These are phyloP conservation scores for Gryon sp. DNA, from an alignment of 1,140 invertebrate species.

Conservation along the genomic window DNA sequence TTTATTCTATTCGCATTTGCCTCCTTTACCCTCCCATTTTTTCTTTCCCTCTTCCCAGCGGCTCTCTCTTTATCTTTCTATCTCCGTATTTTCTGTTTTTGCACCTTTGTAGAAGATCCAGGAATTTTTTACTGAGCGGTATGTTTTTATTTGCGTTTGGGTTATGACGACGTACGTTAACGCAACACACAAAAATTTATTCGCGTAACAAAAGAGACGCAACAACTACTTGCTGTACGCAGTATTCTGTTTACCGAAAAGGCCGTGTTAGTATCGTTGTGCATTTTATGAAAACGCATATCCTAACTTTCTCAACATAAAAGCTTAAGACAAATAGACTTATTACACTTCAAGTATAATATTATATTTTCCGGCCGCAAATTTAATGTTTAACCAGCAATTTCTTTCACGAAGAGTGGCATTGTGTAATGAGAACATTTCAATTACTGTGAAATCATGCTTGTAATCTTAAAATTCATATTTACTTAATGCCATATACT, in stretches of 20 bases:
- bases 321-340: slow-evolving; percentile 34
- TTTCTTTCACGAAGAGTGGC: no score
- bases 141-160: slow-evolving; percentile 50
- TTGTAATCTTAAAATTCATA: no score
- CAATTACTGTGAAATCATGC: no score
- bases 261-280: slow-evolving; percentile 34
- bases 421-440: no score
- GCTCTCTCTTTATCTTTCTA: background rate
- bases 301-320: slow-evolving; percentile 41
- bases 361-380: slow-evolving; percentile 4
- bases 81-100: slow-evolving; percentile 25
- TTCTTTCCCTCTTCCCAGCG: no score
- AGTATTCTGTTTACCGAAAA: slow-evolving; percentile 29
- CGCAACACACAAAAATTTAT: slow-evolving; percentile 40
- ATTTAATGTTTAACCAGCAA: slow-evolving; percentile 34
- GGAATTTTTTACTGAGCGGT: slow-evolving; percentile 31
- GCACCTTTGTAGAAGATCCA: slow-evolving; percentile 36
- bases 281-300: slow-evolving; percentile 45
- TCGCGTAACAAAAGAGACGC: slow-evolving; percentile 46
- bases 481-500: no score
- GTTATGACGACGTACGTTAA: slow-evolving; percentile 41
- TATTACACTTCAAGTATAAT: slow-evolving; percentile 52
- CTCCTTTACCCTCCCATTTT: slow-evolving; percentile 10
- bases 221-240: slow-evolving; percentile 40
- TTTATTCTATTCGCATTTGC: slow-evolving; percentile 58